Base-by-base conservation (phyloP, 2,113 vertebrate genomes). In the Myotis brandtii region DNA sequence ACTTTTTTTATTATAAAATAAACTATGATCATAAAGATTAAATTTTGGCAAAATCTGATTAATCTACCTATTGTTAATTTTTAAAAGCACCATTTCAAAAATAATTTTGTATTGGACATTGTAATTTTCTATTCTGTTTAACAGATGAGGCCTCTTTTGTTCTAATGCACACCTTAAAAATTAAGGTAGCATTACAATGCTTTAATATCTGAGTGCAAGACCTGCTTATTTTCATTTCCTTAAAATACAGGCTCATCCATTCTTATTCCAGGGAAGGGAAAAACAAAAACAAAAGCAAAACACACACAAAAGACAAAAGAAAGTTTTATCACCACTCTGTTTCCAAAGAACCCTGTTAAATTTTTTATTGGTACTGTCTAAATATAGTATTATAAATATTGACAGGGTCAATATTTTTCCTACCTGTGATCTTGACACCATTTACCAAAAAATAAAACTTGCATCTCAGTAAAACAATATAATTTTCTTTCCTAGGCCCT, bases 261-360 rank as follows among this genome's bases (percentile, higher is more conserved):
- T 95, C 81, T 88, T 75, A 79, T 10, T 75, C n/a, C 48, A 94
- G 56, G 62, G 73, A 43, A 76, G 69, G 50, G 54, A 82, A 43
- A 80, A 54, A 48, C 46, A 46, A 46, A 21, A 40, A 16, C 32
- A 50, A 32, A 20, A 37, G 40, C 21, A 59, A 59, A 59, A 25
- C 56, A 25, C 23, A 59, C 56, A 59, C 56, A 34, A 67, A 23
- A 56, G 4, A 72, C 37, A 25, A 73, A 32, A 56, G 67, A 32
- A 56, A 14, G 4, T 2, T 52, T 89, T 54, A 76, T 46, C 11
- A 67, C 54, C 1, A 59, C 37, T 84, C 67, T 76, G 16, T 77
- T 87, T 25, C 17, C 80, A 85, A 81, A 73, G 23, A 54, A 67
- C 8, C 1, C 0, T 12, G 17, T 25, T 43, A 81, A 32, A 52